A percentile compares a stretch with the other conserved stretches of the same genome.
phyloP scores from a whole-genome alignment of 1,140 invertebrate species.

The Cydia pomonella region DNA sequence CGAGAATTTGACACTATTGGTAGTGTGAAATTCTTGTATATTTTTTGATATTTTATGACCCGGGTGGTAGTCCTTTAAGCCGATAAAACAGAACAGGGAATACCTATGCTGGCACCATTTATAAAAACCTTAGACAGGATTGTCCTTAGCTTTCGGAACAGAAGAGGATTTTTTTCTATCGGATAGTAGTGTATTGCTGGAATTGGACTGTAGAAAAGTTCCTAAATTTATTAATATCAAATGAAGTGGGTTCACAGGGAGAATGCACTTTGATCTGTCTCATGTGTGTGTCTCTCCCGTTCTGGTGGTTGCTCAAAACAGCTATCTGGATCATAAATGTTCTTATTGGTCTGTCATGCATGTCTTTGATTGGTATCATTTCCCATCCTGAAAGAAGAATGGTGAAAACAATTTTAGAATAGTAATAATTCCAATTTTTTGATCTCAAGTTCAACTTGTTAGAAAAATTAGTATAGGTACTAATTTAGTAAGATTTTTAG shows the following conservation, averaged over 20 bases:
- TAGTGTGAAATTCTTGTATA: too few relatives aligned
- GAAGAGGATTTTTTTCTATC: slow-evolving; percentile 71
- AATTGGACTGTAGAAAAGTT: slow-evolving; percentile 92
- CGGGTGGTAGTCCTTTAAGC: too few relatives aligned
- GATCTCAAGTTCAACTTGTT: too few relatives aligned
- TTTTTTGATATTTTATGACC: too few relatives aligned
- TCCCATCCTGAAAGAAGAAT: slow-evolving; percentile 90
- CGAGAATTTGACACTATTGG: too few relatives aligned
- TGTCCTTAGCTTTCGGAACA: too few relatives aligned
- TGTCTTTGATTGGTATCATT: slow-evolving; percentile 94
- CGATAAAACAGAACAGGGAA: too few relatives aligned
- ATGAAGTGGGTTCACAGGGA: slow-evolving; percentile 89
- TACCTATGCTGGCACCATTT: too few relatives aligned
- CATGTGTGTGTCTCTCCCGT: slow-evolving; percentile 98
- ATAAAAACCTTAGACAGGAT: too few relatives aligned
- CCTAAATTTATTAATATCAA: slow-evolving; percentile 86
- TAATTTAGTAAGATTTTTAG: too few relatives aligned
- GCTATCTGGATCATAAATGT: slow-evolving; percentile 99
- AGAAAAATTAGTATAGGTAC: too few relatives aligned
- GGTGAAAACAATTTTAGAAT: not conserved
- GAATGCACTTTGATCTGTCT: slow-evolving; percentile 98
- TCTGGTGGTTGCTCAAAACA: slow-evolving; percentile 99
- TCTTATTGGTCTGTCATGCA: slow-evolving; percentile 91
- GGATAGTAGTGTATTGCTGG: slow-evolving; percentile 89
- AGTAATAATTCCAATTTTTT: not conserved